Percentiles rank a stretch among this genome's conserved stretches.
Conservation (phyloP, 2,113 vertebrate genomes). For the Antennarius striatus region DNA sequence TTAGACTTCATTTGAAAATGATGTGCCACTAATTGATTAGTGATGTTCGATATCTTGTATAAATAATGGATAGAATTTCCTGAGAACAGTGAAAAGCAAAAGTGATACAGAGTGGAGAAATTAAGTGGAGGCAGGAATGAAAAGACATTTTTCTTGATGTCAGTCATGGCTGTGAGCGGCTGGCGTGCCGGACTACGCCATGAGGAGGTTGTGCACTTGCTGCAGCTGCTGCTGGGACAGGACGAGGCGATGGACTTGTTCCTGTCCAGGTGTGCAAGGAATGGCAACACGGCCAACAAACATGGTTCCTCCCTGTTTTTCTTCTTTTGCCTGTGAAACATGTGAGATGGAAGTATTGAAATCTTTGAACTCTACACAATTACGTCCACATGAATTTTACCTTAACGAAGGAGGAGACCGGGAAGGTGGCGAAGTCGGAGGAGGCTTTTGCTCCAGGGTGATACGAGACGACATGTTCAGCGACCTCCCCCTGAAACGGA, state of each 20-base stretch:
- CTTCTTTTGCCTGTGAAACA: conserved; percentile 83
- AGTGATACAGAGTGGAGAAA: conserved; percentile 6
- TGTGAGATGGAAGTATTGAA: neutral
- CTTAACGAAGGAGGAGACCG: conserved; percentile 87
- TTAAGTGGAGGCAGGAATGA: conserved; percentile 17
- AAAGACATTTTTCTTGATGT: neutral
- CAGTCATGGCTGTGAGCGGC: neutral
- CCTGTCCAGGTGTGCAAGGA: conserved; percentile 84
- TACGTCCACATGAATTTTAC: conserved; percentile 58
- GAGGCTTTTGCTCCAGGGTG: conserved; percentile 83
- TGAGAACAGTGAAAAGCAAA: conserved; percentile 48
- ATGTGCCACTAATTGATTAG: conserved; percentile 18
- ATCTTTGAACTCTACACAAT: too few relatives aligned
- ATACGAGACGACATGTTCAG: conserved; percentile 84
- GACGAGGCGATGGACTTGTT: conserved; percentile 85
- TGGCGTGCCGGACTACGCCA: conserved; percentile 53
- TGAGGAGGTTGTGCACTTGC: conserved; percentile 84
- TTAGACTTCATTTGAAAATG: conserved; percentile 5
- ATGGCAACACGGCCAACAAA: conserved; percentile 86
- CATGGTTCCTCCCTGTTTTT: conserved; percentile 79
- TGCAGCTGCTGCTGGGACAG: conserved; percentile 87
- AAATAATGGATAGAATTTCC: conserved; percentile 37
- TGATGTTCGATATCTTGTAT: conserved; percentile 18
- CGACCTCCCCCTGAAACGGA: conserved; percentile 84
- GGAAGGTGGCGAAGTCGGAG: conserved; percentile 89